A percentile compares a stretch with the other conserved stretches of the same genome.
Conservation (phyloP, 2,888 invertebrate species). For the Atrina japonica region DNA sequence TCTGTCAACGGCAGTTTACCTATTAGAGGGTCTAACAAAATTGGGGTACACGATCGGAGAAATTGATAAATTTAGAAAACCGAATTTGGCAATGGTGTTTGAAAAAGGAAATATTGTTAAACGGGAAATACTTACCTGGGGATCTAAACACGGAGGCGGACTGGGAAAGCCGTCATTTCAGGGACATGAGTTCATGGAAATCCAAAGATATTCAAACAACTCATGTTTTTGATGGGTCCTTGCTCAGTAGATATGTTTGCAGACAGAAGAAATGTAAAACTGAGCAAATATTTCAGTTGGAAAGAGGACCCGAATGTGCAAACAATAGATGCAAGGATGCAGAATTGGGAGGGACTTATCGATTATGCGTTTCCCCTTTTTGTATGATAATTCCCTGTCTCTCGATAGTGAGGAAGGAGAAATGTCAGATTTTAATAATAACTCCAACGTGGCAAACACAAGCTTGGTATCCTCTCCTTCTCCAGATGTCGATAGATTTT, state of each 20-base stretch:
- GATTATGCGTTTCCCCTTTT: conserved; percentile 30
- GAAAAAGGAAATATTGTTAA: conserved; percentile 12
- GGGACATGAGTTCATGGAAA: conserved; percentile 27
- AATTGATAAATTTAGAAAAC: background rate
- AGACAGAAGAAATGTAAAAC: conserved; percentile 22
- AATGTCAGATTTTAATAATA: conserved; percentile 5
- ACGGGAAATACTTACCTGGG: conserved; percentile 31
- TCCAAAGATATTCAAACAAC: conserved; percentile 11
- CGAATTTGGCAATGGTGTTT: conserved; percentile 32
- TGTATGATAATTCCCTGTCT: conserved; percentile 6
- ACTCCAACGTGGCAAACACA: conserved; percentile 36
- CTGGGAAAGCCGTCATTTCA: conserved; percentile 18
- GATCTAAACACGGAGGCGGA: conserved; percentile 15
- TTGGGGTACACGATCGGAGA: conserved; percentile 29
- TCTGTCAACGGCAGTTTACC: conserved; percentile 20
- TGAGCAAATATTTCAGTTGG: conserved; percentile 25
- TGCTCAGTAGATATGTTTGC: conserved; percentile 33
- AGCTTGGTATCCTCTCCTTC: conserved; percentile 31
- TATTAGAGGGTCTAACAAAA: conserved; percentile 13
- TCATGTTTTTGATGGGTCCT: conserved; percentile 6
- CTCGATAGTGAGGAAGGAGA: conserved; percentile 14
- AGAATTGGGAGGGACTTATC: conserved; percentile 3
- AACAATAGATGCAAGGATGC: conserved; percentile 12
- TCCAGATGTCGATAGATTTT: conserved; percentile 31
- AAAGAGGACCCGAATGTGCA: conserved; percentile 9